A percentile compares a stretch with the other conserved stretches of the same genome.
phyloP scores from a whole-genome alignment of 2,888 invertebrate species.

The Polymixis flavicincta region DNA sequence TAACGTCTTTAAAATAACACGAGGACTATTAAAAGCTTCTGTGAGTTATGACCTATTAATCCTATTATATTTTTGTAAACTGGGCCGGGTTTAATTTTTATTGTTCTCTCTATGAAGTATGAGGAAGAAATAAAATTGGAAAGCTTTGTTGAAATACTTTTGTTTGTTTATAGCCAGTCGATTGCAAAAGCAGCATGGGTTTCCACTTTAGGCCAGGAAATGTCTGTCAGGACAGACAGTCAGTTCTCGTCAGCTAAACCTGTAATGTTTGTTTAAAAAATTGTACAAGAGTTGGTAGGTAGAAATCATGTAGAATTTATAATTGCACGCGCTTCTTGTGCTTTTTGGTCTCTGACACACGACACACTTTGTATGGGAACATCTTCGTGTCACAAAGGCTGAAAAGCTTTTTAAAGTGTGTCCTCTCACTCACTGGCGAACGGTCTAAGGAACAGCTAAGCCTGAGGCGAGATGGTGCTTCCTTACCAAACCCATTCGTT shows the following conservation, averaged over 20 bases:
- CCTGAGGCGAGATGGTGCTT: too few species aligned
- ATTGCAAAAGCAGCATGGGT: constrained; percentile 17
- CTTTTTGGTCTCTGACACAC: too few species aligned
- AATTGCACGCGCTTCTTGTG: too few species aligned
- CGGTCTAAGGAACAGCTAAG: too few species aligned
- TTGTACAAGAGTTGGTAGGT: background rate
- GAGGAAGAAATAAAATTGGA: constrained; percentile 60
- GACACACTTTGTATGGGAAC: too few species aligned
- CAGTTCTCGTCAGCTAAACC: background rate
- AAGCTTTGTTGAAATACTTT: constrained; percentile 26
- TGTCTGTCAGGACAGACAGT: constrained; percentile 2
- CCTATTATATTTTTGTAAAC: constrained; percentile 54
- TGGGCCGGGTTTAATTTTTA: constrained; percentile 50
- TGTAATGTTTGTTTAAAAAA: constrained; percentile 20
- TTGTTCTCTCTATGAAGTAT: constrained; percentile 57
- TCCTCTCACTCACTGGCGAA: too few species aligned
- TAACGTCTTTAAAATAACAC: constrained; percentile 50
- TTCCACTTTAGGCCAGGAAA: constrained; percentile 40
- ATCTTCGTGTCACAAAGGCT: too few species aligned
- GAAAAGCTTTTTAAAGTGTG: too few species aligned
- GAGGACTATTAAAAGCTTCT: constrained; percentile 51
- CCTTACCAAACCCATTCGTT: too few species aligned
- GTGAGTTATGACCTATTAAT: constrained; percentile 65
- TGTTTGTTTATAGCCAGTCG: constrained; percentile 29
- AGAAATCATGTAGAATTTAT: too few species aligned